Conservation (phyloP, 2,797 vertebrate species). For the Oreochromis mossambicus region DNA sequence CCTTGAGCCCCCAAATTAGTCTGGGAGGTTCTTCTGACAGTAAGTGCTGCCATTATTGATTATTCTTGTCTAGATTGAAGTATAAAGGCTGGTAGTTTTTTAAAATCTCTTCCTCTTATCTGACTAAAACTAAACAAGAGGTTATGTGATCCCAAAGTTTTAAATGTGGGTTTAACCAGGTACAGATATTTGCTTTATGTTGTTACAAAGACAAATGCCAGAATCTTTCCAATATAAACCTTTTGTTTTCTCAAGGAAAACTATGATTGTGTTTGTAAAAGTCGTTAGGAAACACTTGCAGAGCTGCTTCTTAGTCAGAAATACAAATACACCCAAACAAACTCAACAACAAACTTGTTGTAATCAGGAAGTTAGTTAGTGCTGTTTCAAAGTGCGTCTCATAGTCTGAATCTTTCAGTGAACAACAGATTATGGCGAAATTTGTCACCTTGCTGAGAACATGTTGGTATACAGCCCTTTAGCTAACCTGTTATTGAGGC, state of each 20-base stretch:
- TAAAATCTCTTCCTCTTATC: neutral
- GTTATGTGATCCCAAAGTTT: neutral
- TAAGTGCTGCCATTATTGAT: slow-evolving; percentile 64
- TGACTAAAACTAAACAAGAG: neutral
- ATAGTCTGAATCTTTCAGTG: neutral
- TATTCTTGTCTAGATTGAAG: slow-evolving; percentile 44
- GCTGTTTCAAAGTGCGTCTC: neutral
- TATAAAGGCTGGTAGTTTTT: slow-evolving; percentile 8
- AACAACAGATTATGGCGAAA: neutral
- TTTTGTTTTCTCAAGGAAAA: neutral
- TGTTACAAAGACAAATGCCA: neutral
- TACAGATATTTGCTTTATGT: neutral
- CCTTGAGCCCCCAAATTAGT: slow-evolving; percentile 39
- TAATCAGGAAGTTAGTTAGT: neutral
- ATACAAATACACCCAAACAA: neutral
- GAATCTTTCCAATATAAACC: neutral
- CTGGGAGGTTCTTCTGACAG: slow-evolving; percentile 45
- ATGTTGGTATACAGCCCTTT: neutral
- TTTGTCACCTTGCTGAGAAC: neutral
- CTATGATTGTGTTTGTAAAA: neutral
- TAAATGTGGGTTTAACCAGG: neutral
- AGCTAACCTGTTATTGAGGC: neutral
- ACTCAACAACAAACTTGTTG: neutral
- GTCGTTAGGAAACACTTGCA: neutral
- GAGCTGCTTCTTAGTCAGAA: neutral